Percentiles rank a stretch among this genome's conserved stretches.
Conservation (phyloP, 2,797 vertebrate genomes). For the Danio jaintianensis region DNA sequence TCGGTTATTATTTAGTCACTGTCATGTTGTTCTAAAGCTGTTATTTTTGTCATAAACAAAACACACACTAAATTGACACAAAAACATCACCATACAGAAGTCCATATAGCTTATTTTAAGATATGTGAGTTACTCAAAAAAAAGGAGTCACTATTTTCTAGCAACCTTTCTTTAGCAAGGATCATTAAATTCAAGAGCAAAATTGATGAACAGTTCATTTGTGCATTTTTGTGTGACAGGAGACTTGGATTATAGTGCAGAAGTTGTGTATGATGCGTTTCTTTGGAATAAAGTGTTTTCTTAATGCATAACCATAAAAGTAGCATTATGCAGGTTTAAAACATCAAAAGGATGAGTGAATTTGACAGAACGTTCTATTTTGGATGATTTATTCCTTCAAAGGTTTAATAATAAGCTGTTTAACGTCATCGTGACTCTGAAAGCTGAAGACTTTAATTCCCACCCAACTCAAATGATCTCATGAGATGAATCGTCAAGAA, state of each 20-base stretch:
- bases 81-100: neutral
- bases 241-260: neutral
- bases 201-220: neutral
- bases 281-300: no score
- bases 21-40: neutral
- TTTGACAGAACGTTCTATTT: neutral
- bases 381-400: neutral
- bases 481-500: neutral
- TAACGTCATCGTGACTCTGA: neutral
- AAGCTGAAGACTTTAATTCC: neutral
- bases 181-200: neutral
- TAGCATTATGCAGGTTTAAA: neutral
- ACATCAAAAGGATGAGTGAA: neutral
- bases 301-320: neutral
- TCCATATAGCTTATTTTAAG: neutral
- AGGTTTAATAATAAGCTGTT: constrained; percentile 8
- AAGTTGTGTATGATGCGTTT: neutral
- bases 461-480: constrained; percentile 10
- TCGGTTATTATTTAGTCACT: neutral
- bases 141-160: neutral
- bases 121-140: neutral
- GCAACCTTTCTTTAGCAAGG: neutral
- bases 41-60: neutral
- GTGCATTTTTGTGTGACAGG: neutral
- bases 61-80: neutral